Conservation (phyloP, 2,113 vertebrate species). For the Bubo bubo region DNA sequence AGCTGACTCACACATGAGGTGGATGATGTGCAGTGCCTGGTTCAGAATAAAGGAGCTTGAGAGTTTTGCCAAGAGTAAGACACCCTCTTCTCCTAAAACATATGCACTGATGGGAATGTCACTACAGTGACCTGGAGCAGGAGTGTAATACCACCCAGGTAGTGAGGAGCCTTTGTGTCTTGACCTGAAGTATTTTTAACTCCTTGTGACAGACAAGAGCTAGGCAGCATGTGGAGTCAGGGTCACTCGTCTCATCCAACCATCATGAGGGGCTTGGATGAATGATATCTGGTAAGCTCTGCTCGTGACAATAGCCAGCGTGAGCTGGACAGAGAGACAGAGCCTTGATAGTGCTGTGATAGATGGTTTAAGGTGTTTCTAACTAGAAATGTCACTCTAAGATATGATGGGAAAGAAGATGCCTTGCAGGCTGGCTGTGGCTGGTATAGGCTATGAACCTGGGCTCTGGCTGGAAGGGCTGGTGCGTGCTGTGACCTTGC, state of each 20-base stretch:
- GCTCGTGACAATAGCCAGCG: fast-evolving
- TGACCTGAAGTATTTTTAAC: background rate
- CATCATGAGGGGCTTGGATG: background rate
- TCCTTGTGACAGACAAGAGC: background rate
- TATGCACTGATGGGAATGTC: background rate
- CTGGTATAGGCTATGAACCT: background rate
- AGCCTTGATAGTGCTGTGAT: background rate
- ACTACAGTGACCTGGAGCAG: background rate
- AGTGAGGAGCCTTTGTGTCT: background rate
- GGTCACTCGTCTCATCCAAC: background rate
- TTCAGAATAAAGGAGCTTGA: background rate
- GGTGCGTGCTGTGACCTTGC: background rate
- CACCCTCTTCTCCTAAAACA: background rate
- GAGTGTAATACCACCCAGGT: background rate
- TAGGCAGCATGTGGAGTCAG: background rate
- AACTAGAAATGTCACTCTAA: background rate
- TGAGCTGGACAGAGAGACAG: background rate
- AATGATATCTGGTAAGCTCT: background rate
- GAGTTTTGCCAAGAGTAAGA: background rate
- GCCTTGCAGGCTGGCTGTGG: background rate
- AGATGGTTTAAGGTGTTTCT: background rate
- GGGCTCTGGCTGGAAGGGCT: background rate
- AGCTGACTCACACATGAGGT: background rate
- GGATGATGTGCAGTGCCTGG: background rate
- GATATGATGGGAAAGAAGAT: background rate